Percentiles rank a stretch among this genome's conserved stretches.
Conservation (phyloP, 2,888 invertebrate genomes). For the Gnatocerus cornutus region DNA sequence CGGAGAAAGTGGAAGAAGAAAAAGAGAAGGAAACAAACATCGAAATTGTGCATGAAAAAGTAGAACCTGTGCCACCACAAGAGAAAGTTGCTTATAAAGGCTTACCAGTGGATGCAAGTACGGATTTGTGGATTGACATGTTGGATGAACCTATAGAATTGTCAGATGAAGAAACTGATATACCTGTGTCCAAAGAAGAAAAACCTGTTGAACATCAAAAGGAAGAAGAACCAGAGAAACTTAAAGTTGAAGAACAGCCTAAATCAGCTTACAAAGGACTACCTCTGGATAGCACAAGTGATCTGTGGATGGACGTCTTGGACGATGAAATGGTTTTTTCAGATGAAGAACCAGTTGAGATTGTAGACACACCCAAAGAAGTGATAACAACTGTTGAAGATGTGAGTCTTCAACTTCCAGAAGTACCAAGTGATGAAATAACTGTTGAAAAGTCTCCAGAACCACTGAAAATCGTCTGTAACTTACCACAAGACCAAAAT, state of each 20-base stretch:
- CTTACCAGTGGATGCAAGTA: constrained; percentile 57
- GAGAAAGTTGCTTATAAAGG: constrained; percentile 55
- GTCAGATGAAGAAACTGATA: constrained; percentile 59
- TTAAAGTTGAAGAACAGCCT: no score
- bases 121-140: constrained; percentile 57
- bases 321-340: constrained; percentile 68
- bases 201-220: constrained; percentile 3
- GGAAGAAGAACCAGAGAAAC: constrained; percentile 10
- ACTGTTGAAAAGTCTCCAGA: constrained; percentile 1
- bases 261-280: constrained; percentile 55
- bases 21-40: constrained; percentile 6
- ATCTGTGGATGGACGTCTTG: constrained; percentile 58
- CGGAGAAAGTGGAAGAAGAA: constrained; percentile 19
- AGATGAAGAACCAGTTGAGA: constrained; percentile 60
- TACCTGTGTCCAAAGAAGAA: constrained; percentile 15
- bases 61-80: constrained; percentile 18
- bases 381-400: background rate
- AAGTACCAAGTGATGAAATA: constrained; percentile 32
- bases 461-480: constrained; percentile 11
- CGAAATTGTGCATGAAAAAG: background rate
- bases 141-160: constrained; percentile 63
- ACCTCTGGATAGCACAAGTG: constrained; percentile 56
- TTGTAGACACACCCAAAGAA: constrained; percentile 13
- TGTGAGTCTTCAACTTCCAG: constrained; percentile 14
- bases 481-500: constrained; percentile 1